Base-by-base conservation (phyloP, 2,888 invertebrate species). In the Salpingus planirostris region DNA sequence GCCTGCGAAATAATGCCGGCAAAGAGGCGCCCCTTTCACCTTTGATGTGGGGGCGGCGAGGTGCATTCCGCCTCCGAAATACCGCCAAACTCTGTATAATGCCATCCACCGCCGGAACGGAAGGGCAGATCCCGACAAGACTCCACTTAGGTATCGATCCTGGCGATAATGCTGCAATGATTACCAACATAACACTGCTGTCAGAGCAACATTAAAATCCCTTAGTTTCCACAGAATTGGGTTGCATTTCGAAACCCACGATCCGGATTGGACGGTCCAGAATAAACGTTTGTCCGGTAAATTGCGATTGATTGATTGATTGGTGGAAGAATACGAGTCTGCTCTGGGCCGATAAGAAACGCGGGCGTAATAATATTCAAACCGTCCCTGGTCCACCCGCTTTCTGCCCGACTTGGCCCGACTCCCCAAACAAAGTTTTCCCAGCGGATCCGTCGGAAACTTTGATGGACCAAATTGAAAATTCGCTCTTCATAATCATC, bases 261-360 rank as follows among this genome's bases (percentile, higher is more conserved):
- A n/a, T n/a, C n/a, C n/a, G n/a, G n/a, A n/a, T n/a, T n/a, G n/a
- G n/a, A n/a, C n/a, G n/a, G n/a, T n/a, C n/a, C n/a, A n/a, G n/a
- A n/a, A n/a, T n/a, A n/a, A n/a, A n/a, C n/a, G n/a, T n/a, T n/a
- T n/a, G n/a, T n/a, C n/a, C n/a, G n/a, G n/a, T n/a, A n/a, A n/a
- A n/a, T n/a, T n/a, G n/a, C n/a, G n/a, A n/a, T n/a, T n/a, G n/a
- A n/a, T n/a, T n/a, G n/a, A n/a, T 44, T 57, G 57, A 57, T 57
- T 57, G 57, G 56, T 57, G 57, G 54, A 55, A 55, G 55, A 57
- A n/a, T n/a, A n/a, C n/a, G n/a, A 50, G 54, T 47, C 53, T 57
- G 57, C 44, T 47, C 38, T 28, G 28, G 36, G 38, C 43, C 44
- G 55, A 57, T 57, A 57, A 55, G 47, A 34, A 39, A 18, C n/a